Conservation (phyloP, 2,797 vertebrate species). For the Lindbergichthys nudifrons region DNA sequence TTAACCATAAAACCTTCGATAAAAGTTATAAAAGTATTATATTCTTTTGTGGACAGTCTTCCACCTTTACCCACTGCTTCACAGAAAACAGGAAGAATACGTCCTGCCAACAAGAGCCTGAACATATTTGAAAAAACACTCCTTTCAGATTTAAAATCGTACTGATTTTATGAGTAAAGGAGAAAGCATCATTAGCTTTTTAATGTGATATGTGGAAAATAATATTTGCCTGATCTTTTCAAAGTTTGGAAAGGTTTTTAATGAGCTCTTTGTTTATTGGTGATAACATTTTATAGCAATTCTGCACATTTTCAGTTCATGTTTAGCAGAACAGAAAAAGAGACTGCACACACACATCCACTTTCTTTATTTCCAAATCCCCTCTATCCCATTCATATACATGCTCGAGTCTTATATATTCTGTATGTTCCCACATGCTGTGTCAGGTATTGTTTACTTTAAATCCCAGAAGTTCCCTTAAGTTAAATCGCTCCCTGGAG, state of each 20-base stretch:
- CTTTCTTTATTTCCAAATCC: not conserved
- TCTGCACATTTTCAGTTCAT: slow-evolving; percentile 12
- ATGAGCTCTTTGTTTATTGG: slow-evolving; percentile 16
- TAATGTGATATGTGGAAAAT: slow-evolving; percentile 13
- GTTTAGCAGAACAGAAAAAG: slow-evolving; percentile 11
- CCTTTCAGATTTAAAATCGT: not conserved
- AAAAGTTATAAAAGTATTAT: no score
- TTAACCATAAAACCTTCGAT: not conserved
- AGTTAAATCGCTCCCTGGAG: slow-evolving; percentile 38
- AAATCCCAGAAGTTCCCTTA: slow-evolving; percentile 11
- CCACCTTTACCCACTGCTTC: not conserved
- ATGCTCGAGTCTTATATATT: not conserved
- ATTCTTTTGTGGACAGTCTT: not conserved
- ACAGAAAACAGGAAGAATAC: slow-evolving; percentile 2
- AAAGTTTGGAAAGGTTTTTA: slow-evolving; percentile 23
- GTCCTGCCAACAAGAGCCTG: slow-evolving; percentile 25
- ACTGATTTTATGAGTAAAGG: slow-evolving; percentile 7
- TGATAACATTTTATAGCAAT: slow-evolving; percentile 1
- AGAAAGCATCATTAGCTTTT: slow-evolving; percentile 36
- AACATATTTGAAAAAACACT: slow-evolving; percentile 23
- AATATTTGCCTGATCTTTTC: slow-evolving; percentile 23
- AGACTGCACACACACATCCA: not conserved
- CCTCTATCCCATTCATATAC: not conserved
- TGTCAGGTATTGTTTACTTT: not conserved
- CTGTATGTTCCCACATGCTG: not conserved